These are phyloP conservation scores for Cyclophora punctaria DNA, from an alignment of 2,888 invertebrate genomes.

Conservation along the genomic window DNA sequence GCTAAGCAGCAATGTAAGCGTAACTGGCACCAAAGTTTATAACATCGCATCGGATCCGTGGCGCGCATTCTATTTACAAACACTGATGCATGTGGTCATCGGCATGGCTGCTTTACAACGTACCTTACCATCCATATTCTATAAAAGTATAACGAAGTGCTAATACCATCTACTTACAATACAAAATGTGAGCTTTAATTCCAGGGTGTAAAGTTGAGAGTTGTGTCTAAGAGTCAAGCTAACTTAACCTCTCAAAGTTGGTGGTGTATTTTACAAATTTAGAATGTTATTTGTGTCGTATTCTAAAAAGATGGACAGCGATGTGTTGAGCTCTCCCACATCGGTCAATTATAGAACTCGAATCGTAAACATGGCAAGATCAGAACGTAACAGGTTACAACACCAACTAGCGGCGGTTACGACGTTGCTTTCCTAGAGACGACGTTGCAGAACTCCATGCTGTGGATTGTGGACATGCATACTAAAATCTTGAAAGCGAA, in stretches of 20 bases:
- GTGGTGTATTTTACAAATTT: conserved; percentile 71
- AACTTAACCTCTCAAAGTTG: conserved; percentile 53
- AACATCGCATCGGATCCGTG: conserved; percentile 44
- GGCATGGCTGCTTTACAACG: conserved; percentile 69
- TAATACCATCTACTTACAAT: conserved; percentile 6
- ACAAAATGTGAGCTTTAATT: conserved; percentile 10
- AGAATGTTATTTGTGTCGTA: conserved; percentile 75
- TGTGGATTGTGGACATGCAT: background rate
- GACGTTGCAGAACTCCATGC: background rate
- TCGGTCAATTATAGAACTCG: conserved; percentile 73
- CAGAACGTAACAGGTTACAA: conserved; percentile 42
- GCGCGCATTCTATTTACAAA: conserved; percentile 71
- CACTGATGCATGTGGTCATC: conserved; percentile 75
- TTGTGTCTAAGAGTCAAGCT: conserved; percentile 25
- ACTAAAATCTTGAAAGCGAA: no score
- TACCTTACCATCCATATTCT: conserved; percentile 59
- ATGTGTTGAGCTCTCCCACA: conserved; percentile 75
- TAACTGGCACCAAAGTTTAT: conserved; percentile 31
- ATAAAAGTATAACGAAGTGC: conserved; percentile 49
- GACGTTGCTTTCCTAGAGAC: conserved; percentile 25
- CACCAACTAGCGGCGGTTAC: conserved; percentile 31
- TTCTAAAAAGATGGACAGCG: conserved; percentile 75
- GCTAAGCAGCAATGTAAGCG: conserved; percentile 37
- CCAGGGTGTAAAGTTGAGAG: conserved; percentile 35
- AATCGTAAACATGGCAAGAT: conserved; percentile 52